These are phyloP conservation scores for Lasioglossum vierecki DNA, from an alignment of 2,888 invertebrate genomes.

Conservation along the genomic window DNA sequence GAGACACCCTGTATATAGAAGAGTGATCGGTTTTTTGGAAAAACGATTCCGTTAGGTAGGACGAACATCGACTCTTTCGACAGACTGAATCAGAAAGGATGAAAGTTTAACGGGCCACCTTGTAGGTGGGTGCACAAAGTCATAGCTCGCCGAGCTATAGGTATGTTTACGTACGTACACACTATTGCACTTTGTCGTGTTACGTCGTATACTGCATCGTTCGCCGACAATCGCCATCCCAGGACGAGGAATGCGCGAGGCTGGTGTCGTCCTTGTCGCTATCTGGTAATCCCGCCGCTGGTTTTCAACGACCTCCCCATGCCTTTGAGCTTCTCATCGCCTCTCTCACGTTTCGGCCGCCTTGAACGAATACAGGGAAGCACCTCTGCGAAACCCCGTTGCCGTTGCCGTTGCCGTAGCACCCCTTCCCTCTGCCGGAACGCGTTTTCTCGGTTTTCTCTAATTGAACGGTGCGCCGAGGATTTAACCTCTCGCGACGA, in stretches of 20 bases:
- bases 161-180: slow-evolving; percentile 41
- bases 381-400: neutral
- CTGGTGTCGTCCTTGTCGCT: slow-evolving; percentile 56
- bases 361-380: slow-evolving; percentile 41
- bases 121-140: slow-evolving; percentile 20
- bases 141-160: neutral
- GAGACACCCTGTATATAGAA: no score
- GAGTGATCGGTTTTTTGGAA: neutral
- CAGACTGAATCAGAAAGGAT: neutral
- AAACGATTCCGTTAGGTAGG: neutral
- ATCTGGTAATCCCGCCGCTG: slow-evolving; percentile 57
- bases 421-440: slow-evolving; percentile 20
- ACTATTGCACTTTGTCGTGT: slow-evolving; percentile 38
- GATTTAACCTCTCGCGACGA: slow-evolving; percentile 52
- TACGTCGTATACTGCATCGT: slow-evolving; percentile 68
- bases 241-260: slow-evolving; percentile 36
- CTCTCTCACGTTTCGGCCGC: slow-evolving; percentile 20
- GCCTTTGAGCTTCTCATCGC: slow-evolving; percentile 1
- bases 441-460: slow-evolving; percentile 69
- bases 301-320: slow-evolving; percentile 49
- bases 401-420: neutral
- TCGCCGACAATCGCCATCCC: slow-evolving; percentile 60
- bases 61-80: neutral
- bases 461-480: slow-evolving; percentile 72
- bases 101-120: neutral